Evolutionary conservation across 2,113 vertebrate genomes (phyloP).

Genomic region (Fulmarus glacialis): DNA sequence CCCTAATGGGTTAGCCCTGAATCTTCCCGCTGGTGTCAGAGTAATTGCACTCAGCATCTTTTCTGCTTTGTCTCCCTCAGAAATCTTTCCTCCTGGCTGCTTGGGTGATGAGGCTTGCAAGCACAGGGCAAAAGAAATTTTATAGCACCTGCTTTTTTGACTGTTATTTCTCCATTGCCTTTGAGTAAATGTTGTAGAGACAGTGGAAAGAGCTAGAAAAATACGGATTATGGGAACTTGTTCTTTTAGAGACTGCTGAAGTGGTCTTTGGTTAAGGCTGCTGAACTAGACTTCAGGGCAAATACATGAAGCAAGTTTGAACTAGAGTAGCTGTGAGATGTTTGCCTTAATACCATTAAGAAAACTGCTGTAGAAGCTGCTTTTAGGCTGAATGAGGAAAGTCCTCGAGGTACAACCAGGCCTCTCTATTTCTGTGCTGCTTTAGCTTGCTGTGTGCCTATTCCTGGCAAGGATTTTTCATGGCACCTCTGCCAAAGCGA

Average conservation of each 20-base stretch:
- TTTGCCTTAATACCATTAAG: not conserved
- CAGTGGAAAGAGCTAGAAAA: not conserved
- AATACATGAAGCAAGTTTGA: not conserved
- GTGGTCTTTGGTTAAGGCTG: not conserved
- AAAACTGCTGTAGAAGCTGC: not conserved
- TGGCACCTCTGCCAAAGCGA: fast-evolving
- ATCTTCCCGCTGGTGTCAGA: not conserved
- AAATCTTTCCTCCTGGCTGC: not conserved
- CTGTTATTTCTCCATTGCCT: not conserved
- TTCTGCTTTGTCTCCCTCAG: not conserved
- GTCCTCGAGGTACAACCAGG: not conserved
- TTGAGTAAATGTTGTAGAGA: not conserved
- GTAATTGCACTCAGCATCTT: not conserved
- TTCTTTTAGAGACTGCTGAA: not conserved
- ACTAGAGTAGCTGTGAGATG: not conserved
- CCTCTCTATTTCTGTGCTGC: not conserved
- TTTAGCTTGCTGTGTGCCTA: not conserved
- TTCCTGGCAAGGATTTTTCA: not conserved
- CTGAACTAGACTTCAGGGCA: not conserved
- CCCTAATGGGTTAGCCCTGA: not conserved
- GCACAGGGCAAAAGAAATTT: not conserved
- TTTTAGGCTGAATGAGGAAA: not conserved
- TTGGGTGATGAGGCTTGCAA: not conserved
- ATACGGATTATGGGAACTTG: not conserved
- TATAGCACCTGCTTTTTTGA: not conserved